Evolutionary conservation across 2,113 vertebrate genomes (phyloP).

Genomic region (Heptranchias perlo): DNA sequence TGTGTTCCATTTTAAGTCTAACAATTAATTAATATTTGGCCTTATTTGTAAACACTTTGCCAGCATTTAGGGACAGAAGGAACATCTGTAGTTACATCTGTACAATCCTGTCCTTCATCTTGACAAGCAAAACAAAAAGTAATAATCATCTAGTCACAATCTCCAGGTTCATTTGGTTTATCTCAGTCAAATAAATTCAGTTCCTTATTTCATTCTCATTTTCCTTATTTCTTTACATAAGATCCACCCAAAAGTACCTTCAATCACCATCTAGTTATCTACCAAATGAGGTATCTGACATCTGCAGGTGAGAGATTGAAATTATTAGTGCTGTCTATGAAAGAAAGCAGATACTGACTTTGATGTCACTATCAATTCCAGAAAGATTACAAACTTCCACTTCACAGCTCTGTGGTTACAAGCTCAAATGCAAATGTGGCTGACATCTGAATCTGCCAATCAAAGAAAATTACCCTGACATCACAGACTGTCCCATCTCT

Average conservation of each 20-base stretch:
- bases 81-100: too few species aligned
- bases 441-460: background rate
- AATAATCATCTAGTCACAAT: too few species aligned
- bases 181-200: background rate
- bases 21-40: background rate
- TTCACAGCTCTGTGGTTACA: background rate
- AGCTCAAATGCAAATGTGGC: background rate
- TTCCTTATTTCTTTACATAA: background rate
- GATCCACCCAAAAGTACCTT: background rate
- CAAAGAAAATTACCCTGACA: background rate
- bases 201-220: background rate
- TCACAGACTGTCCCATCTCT: background rate
- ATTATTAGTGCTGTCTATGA: background rate
- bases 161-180: background rate
- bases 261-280: background rate
- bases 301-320: background rate
- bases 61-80: background rate
- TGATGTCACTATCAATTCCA: background rate
- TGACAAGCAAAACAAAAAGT: background rate
- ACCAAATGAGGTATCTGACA: background rate
- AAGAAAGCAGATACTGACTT: background rate
- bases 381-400: background rate
- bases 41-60: background rate
- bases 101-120: background rate
- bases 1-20: conserved; percentile 14